Evolutionary conservation across 1,140 invertebrate species (phyloP).

Genomic region (Drosophila oshimai): DNA sequence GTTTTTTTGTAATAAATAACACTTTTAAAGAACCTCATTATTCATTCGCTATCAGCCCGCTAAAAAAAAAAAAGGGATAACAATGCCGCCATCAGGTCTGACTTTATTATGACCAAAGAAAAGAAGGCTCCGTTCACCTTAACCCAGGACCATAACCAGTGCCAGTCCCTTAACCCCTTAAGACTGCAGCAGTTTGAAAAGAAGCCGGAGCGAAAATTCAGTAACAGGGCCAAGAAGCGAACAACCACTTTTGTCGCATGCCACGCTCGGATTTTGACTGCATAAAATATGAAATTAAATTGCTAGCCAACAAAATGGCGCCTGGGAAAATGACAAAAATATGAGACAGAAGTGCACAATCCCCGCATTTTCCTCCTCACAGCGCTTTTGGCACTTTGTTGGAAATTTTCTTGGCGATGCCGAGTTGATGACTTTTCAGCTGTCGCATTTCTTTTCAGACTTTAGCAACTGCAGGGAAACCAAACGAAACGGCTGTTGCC

Average conservation of each 20-base stretch:
- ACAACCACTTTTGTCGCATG: constrained; percentile 44
- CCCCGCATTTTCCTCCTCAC: background rate
- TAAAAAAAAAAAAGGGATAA: background rate
- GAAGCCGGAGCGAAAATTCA: background rate
- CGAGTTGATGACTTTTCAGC: constrained; percentile 53
- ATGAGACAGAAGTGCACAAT: constrained; percentile 38
- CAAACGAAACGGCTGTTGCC: constrained; percentile 21
- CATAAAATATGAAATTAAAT: constrained; percentile 61
- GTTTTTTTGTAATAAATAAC: no score
- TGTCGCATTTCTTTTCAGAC: constrained; percentile 47
- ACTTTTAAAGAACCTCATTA: background rate
- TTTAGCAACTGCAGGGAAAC: constrained; percentile 32
- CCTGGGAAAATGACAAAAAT: constrained; percentile 55
- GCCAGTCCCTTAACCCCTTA: constrained; percentile 1
- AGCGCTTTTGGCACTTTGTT: constrained; percentile 31
- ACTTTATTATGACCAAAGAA: constrained; percentile 21
- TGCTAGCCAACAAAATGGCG: constrained; percentile 54
- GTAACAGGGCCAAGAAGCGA: constrained; percentile 4
- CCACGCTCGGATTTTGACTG: constrained; percentile 46
- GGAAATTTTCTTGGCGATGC: constrained; percentile 38
- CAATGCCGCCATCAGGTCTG: constrained; percentile 25
- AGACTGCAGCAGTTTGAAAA: constrained; percentile 32
- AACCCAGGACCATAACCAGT: background rate
- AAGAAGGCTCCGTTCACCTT: background rate
- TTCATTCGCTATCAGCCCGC: background rate